Percentiles rank a stretch among this genome's conserved stretches.
Evolutionary conservation across 2,113 vertebrate species (phyloP).

Genomic region (Myotis yumanensis): DNA sequence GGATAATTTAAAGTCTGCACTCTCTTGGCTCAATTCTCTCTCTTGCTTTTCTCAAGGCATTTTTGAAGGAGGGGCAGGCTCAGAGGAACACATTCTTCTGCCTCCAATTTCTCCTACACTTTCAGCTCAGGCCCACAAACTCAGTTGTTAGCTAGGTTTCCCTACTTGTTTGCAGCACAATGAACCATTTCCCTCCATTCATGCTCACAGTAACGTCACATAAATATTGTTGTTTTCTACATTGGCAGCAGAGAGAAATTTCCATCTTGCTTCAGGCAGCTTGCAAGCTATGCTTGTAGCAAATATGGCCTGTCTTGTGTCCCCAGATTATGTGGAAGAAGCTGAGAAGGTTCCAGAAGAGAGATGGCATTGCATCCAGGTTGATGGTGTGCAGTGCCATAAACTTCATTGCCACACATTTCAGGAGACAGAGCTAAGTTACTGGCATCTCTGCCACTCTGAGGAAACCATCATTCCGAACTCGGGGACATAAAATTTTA

Average conservation of each 20-base stretch:
- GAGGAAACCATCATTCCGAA: conserved; percentile 16
- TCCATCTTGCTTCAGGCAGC: not conserved
- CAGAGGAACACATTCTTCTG: not conserved
- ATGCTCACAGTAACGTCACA: not conserved
- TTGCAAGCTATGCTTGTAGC: not conserved
- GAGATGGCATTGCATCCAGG: not conserved
- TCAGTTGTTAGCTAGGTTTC: not conserved
- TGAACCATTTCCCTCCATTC: not conserved
- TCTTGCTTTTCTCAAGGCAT: not conserved
- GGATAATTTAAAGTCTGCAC: not conserved
- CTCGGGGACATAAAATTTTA: conserved; percentile 50
- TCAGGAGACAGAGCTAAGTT: conserved; percentile 56
- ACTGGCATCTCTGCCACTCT: not conserved
- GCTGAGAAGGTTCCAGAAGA: not conserved
- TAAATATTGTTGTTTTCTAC: not conserved
- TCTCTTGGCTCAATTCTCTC: not conserved
- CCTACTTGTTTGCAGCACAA: not conserved
- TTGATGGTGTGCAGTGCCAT: not conserved
- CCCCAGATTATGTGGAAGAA: not conserved
- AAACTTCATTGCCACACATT: not conserved
- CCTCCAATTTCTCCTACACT: not conserved
- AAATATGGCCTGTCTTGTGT: not conserved
- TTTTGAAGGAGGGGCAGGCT: not conserved
- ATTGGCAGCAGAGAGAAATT: too few relatives aligned
- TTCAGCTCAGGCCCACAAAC: not conserved